These are phyloP conservation scores for Drosophila ustulata DNA, from an alignment of 2,888 invertebrate genomes.

Conservation along the genomic window DNA sequence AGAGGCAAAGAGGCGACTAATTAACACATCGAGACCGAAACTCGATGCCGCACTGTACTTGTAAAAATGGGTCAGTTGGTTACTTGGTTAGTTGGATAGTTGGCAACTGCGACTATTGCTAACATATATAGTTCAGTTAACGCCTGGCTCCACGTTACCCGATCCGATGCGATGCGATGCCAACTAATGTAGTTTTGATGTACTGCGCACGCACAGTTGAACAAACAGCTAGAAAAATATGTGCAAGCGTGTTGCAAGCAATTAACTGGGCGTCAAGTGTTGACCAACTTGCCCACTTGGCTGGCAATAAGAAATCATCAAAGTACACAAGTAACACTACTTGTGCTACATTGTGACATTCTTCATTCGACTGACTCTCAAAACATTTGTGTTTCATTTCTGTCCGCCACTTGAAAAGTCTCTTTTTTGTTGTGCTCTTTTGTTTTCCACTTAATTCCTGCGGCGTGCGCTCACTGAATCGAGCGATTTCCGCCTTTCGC, in stretches of 20 bases:
- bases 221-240: conserved; percentile 4
- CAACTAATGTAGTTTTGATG: conserved; percentile 73
- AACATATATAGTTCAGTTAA: conserved; percentile 54
- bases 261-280: conserved; percentile 61
- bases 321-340: background rate
- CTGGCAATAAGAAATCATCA: conserved; percentile 32
- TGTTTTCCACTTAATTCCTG: conserved; percentile 41
- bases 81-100: conserved; percentile 12
- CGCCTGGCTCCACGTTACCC: conserved; percentile 19
- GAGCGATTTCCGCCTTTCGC: conserved; percentile 72
- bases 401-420: conserved; percentile 7
- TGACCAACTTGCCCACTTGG: conserved; percentile 46
- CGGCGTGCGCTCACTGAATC: conserved; percentile 41
- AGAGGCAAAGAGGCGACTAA: conserved; percentile 67
- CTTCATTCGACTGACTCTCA: conserved; percentile 11
- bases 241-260: conserved; percentile 53
- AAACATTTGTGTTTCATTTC: background rate
- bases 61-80: conserved; percentile 55
- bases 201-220: conserved; percentile 43
- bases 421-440: background rate
- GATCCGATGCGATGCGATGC: background rate
- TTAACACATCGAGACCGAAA: conserved; percentile 66
- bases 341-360: conserved; percentile 58
- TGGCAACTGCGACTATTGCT: conserved; percentile 5
- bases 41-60: conserved; percentile 30